These are phyloP conservation scores for Chironomus riparius DNA, from an alignment of 2,888 invertebrate species.

Conservation along the genomic window DNA sequence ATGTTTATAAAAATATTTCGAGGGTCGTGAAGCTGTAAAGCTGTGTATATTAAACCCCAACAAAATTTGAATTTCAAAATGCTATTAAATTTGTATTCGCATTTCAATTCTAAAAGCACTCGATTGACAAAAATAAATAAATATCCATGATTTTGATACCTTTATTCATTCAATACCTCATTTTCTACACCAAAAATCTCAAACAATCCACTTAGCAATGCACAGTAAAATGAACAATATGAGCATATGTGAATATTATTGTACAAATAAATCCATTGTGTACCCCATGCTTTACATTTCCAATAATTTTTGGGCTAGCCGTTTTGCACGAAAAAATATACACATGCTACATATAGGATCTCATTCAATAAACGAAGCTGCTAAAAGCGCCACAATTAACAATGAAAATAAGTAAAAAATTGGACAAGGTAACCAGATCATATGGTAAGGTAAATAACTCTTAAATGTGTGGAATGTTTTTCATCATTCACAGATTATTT, in stretches of 20 bases:
- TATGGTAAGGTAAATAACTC: background rate
- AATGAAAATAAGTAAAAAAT: background rate
- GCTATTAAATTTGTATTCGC: too few species aligned
- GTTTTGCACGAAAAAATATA: background rate
- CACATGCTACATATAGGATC: background rate
- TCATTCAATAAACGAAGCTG: background rate
- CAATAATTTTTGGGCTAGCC: background rate
- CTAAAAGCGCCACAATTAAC: background rate
- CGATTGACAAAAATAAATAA: too few species aligned
- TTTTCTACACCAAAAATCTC: too few species aligned
- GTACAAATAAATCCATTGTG: background rate
- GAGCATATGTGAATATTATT: background rate
- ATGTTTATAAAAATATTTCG: too few species aligned
- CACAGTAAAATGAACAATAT: background rate
- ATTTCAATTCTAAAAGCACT: too few species aligned
- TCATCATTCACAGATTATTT: background rate
- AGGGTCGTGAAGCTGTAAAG: too few species aligned
- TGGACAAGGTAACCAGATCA: background rate
- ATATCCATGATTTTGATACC: too few species aligned
- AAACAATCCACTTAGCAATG: too few species aligned
- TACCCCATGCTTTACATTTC: background rate
- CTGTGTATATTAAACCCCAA: too few species aligned
- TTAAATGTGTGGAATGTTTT: background rate
- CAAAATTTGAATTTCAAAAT: too few species aligned
- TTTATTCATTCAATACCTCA: too few species aligned